These are phyloP conservation scores for Hyla sarda DNA, from an alignment of 2,113 vertebrate species.

Conservation along the genomic window DNA sequence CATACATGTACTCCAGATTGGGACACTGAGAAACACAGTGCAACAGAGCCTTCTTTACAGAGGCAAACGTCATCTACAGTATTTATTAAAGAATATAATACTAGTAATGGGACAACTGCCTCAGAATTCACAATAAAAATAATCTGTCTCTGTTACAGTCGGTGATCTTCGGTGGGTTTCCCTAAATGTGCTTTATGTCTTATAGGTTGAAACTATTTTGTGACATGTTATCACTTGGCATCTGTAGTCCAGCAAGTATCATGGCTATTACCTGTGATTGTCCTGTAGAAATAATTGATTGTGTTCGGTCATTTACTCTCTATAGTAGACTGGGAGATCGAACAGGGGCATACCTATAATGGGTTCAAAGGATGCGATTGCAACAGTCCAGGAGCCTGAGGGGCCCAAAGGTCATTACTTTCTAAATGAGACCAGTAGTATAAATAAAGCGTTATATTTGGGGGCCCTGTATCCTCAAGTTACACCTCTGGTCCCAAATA, in stretches of 20 bases:
- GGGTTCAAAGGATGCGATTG: too few species aligned
- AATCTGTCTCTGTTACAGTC: constrained; percentile 9
- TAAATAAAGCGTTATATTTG: too few species aligned
- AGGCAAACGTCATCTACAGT: not conserved
- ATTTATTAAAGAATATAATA: not conserved
- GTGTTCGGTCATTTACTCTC: not conserved
- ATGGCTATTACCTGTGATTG: constrained; percentile 46
- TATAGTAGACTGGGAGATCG: too few species aligned
- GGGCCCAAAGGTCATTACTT: too few species aligned
- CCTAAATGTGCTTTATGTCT: constrained; percentile 3
- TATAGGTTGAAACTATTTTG: not conserved
- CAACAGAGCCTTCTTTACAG: not conserved
- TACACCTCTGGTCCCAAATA: too few species aligned
- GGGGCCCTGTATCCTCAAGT: too few species aligned
- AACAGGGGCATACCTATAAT: too few species aligned
- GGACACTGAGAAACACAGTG: not conserved
- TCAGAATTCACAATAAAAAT: not conserved
- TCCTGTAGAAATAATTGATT: not conserved
- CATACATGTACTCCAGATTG: not conserved
- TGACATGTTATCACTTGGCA: not conserved
- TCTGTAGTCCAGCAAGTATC: not conserved
- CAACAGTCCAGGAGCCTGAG: too few species aligned
- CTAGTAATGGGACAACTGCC: not conserved
- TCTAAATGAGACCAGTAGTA: too few species aligned
- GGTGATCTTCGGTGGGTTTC: not conserved